These are phyloP conservation scores for Rhynchomys soricoides DNA, from an alignment of 2,113 vertebrate genomes.

Conservation along the genomic window DNA sequence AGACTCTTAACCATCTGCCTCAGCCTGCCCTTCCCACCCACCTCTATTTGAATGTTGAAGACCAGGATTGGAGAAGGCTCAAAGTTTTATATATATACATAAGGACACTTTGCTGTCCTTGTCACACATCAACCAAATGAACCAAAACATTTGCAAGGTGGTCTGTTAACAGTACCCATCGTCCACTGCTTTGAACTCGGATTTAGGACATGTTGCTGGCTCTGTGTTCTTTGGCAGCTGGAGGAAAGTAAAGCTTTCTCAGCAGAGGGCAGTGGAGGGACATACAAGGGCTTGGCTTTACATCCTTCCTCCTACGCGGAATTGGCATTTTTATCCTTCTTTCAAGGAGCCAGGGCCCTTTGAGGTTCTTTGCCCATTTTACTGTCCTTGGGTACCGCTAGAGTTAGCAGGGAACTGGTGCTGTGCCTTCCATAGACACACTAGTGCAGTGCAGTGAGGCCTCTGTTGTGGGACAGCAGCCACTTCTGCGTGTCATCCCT, in stretches of 20 bases:
- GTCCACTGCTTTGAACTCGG: not conserved
- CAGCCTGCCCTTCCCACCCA: not conserved
- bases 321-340: not conserved
- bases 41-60: not conserved
- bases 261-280: not conserved
- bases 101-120: not conserved
- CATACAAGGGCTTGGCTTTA: not conserved
- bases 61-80: not conserved
- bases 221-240: not conserved
- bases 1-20: not conserved
- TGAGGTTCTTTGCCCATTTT: not conserved
- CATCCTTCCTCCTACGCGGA: fast-evolving
- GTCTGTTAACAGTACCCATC: not conserved
- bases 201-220: not conserved
- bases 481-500: not conserved
- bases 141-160: not conserved
- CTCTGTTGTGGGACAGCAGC: not conserved
- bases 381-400: not conserved
- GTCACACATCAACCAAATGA: not conserved
- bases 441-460: too few relatives aligned
- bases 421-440: too few relatives aligned
- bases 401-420: not conserved
- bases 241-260: not conserved
- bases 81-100: not conserved
- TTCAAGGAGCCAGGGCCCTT: not conserved